Base-by-base conservation (phyloP, 1,140 invertebrate species). In the Zaprionus taronus region DNA sequence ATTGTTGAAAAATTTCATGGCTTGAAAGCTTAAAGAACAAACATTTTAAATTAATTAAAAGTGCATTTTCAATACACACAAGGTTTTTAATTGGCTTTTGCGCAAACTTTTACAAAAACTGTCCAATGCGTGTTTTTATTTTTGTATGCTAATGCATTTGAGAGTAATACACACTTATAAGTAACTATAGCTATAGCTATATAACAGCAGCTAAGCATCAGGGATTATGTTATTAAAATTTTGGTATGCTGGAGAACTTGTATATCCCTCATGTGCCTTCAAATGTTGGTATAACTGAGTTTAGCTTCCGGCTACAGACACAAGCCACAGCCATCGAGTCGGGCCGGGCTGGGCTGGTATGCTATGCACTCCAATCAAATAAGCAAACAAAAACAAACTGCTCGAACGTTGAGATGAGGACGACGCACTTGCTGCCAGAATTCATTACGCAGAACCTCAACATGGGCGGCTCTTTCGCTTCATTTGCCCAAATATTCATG, bases 401-500 rank as follows among this genome's bases (percentile, higher is more conserved):
- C 47, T 55, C 15, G 17, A 47, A 44, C 6, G 28, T 51, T 51
- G 61, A 24, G 41, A 36, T 53, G 14, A 11, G 38, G 64, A 14
- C 68, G 57, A 53, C 64, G 64, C 79, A 79, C 53, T 65, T 24
- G 67, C 68, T 76, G 80, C 55, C 72, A 76, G 76, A 83, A 83
- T 79, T 83, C 72, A 83, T 83, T 79, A 76, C 14, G 55, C 9
- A 26, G 31, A 70, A 58, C 34, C 17, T 56, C 20, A 38, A 51
- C 41, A 38, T 38, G 26, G 58, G 22, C 31, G 34, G 57, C 26
- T 56, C 53, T 65, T 63, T 38, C 53, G 70, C 60, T 68, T 78
- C 38, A 73, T 74, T 78, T 68, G 38, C 31, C 34, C 15, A 70
- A 69, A 83, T 83, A 80, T 77, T 83, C 81, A 83, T 77, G 65